Evolutionary conservation across 2,797 vertebrate species (phyloP).

Genomic region (Aythya fuligula): DNA sequence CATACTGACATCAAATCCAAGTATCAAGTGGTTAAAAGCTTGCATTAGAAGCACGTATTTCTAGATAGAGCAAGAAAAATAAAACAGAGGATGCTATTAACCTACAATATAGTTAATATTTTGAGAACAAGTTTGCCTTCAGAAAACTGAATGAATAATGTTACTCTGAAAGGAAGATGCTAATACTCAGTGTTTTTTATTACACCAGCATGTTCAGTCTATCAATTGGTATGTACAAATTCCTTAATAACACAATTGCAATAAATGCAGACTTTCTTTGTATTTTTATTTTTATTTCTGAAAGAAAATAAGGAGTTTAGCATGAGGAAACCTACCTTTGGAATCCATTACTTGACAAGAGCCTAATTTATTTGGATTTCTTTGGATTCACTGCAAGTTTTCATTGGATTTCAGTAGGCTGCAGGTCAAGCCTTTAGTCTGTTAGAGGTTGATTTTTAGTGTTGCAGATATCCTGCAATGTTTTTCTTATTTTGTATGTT

Average conservation of each 20-base stretch:
- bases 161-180: background rate
- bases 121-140: background rate
- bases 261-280: background rate
- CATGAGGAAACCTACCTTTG: background rate
- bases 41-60: background rate
- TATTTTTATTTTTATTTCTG: too few species aligned
- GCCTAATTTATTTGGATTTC: background rate
- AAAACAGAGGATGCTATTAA: background rate
- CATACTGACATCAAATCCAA: slow-evolving; percentile 5
- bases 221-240: background rate
- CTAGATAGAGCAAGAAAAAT: background rate
- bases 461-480: background rate
- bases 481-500: background rate
- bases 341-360: background rate
- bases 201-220: background rate
- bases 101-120: background rate
- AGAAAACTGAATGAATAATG: background rate
- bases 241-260: background rate
- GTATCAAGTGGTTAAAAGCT: background rate
- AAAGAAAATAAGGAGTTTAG: background rate
- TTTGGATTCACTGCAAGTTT: background rate
- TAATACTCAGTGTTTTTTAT: background rate
- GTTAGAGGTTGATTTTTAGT: background rate
- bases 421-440: background rate
- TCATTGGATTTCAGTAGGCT: background rate